Conservation (phyloP, 2,113 vertebrate species). For the Nipponia nippon region DNA sequence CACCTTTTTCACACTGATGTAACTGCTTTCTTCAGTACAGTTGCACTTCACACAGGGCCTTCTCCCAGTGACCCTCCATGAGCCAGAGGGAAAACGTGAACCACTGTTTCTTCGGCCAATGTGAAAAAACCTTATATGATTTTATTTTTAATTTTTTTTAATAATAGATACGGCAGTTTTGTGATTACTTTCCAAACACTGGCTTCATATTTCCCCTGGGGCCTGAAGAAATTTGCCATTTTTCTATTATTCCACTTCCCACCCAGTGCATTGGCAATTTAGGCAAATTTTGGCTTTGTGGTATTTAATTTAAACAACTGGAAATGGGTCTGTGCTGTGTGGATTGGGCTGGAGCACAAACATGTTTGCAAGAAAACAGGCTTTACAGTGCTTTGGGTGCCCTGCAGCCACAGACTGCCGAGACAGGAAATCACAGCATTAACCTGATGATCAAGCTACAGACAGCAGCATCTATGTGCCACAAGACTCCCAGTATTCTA, state of each 20-base stretch:
- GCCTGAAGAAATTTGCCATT: neutral
- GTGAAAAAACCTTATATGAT: neutral
- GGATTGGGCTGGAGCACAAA: neutral
- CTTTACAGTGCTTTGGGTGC: neutral
- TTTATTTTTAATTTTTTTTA: neutral
- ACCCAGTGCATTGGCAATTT: neutral
- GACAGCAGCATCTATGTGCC: neutral
- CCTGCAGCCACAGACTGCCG: neutral
- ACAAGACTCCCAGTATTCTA: neutral
- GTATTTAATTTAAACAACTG: conserved; percentile 5
- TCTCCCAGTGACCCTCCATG: neutral
- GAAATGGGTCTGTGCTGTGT: neutral
- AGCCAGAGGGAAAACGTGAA: neutral
- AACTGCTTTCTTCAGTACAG: neutral
- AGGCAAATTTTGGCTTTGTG: neutral
- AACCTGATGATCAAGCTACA: neutral
- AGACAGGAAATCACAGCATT: conserved; percentile 7
- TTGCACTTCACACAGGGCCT: neutral
- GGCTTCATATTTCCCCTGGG: neutral
- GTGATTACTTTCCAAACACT: neutral
- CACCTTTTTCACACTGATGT: neutral
- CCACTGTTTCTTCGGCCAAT: neutral
- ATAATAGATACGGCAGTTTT: neutral
- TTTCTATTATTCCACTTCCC: conserved; percentile 13
- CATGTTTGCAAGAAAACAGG: neutral